Evolutionary conservation across 2,113 vertebrate genomes (phyloP).

Genomic region (Morone chrysops): DNA sequence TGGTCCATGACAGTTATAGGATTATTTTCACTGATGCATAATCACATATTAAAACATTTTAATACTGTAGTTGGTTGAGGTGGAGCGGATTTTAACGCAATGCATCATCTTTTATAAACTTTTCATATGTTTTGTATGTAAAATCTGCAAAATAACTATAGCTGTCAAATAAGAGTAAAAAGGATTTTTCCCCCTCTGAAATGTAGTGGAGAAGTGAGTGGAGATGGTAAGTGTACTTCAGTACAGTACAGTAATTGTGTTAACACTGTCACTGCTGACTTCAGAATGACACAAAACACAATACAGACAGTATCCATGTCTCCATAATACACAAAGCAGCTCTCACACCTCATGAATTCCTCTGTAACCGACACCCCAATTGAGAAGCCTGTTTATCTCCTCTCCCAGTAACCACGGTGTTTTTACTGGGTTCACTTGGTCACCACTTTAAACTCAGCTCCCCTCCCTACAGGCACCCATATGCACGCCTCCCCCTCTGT

Average conservation of each 20-base stretch:
- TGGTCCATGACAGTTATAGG: not conserved
- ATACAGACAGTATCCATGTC: not conserved
- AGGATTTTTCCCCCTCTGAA: not conserved
- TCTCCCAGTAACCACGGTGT: conserved; percentile 50
- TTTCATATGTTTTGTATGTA: not conserved
- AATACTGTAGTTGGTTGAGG: not conserved
- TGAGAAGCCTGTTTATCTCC: conserved; percentile 18
- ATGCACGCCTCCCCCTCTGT: conserved; percentile 8
- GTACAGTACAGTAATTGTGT: not conserved
- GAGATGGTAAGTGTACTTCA: not conserved
- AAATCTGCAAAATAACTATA: not conserved
- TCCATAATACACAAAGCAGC: conserved; percentile 28
- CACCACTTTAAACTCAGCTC: conserved; percentile 31
- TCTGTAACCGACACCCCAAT: conserved; percentile 25
- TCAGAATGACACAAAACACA: not conserved
- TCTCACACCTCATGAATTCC: conserved; percentile 25
- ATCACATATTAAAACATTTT: not conserved
- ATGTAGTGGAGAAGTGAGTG: not conserved
- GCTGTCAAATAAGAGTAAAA: not conserved
- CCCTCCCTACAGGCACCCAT: conserved; percentile 33
- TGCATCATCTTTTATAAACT: not conserved
- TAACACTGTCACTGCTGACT: not conserved
- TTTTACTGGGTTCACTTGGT: conserved; percentile 66
- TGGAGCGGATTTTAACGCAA: not conserved
- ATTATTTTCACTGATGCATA: not conserved